These are phyloP conservation scores for Rhinophrynus dorsalis DNA, from an alignment of 2,797 vertebrate genomes.

Conservation along the genomic window DNA sequence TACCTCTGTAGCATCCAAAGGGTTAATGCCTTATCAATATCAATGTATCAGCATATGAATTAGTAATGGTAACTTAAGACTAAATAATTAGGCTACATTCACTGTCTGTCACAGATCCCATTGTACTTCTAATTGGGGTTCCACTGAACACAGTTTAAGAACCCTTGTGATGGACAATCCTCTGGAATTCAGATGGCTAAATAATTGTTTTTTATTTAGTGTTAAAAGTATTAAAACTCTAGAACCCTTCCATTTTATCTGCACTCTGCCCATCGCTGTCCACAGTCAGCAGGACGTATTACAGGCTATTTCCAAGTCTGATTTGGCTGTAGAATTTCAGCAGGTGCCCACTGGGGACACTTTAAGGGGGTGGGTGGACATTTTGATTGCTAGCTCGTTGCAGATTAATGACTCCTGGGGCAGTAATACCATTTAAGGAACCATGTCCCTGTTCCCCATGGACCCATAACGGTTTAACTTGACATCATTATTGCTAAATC, in stretches of 20 bases:
- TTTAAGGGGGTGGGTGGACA: constrained; percentile 34
- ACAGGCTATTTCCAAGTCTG: constrained; percentile 33
- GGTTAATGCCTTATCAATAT: no score
- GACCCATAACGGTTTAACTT: constrained; percentile 32
- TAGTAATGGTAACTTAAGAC: no score
- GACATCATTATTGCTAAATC: constrained; percentile 48
- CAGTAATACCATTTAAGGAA: constrained; percentile 43
- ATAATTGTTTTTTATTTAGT: no score
- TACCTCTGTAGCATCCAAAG: no score
- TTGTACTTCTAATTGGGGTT: no score
- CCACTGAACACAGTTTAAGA: no score
- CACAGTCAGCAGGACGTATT: constrained; percentile 1
- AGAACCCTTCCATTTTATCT: constrained; percentile 27
- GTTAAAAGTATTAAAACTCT: no score
- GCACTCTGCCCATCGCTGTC: neutral
- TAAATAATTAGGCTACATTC: no score
- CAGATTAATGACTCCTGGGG: constrained; percentile 44
- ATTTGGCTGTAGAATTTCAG: constrained; percentile 2
- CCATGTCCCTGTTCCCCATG: constrained; percentile 21
- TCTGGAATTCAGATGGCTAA: no score
- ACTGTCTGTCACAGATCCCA: no score
- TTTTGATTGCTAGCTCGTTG: constrained; percentile 32
- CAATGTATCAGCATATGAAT: no score
- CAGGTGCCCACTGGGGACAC: constrained; percentile 19
- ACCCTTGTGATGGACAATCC: no score